These are phyloP conservation scores for Mormoops blainvillei DNA, from an alignment of 2,113 vertebrate species.

Conservation along the genomic window DNA sequence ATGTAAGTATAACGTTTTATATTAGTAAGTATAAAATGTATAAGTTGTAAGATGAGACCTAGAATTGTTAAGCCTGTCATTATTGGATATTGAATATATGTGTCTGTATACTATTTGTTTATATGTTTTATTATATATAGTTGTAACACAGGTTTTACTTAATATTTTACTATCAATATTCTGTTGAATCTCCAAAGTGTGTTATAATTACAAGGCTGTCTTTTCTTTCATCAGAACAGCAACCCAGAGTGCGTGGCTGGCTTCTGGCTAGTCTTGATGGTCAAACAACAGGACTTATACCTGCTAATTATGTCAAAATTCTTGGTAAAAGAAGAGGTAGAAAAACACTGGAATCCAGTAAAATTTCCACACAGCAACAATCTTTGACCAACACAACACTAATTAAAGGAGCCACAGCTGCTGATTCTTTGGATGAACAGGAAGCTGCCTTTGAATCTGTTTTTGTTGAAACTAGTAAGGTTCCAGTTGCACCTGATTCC, in stretches of 20 bases:
- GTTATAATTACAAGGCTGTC: slow-evolving; percentile 35
- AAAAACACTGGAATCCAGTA: slow-evolving; percentile 82
- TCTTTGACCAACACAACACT: slow-evolving; percentile 60
- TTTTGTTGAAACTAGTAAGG: slow-evolving; percentile 83
- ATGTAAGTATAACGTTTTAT: too few species aligned
- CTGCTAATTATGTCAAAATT: slow-evolving; percentile 95
- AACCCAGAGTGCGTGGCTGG: slow-evolving; percentile 95
- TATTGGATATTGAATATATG: slow-evolving; percentile 22
- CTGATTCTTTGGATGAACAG: slow-evolving; percentile 76
- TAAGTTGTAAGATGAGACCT: background rate
- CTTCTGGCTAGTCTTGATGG: slow-evolving; percentile 92
- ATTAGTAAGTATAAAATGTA: background rate
- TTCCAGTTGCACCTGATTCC: slow-evolving; percentile 66
- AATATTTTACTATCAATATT: slow-evolving; percentile 7
- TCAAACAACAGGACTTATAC: slow-evolving; percentile 91
- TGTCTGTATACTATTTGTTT: background rate
- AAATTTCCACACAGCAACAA: slow-evolving; percentile 76
- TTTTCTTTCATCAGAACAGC: slow-evolving; percentile 85
- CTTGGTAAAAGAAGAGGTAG: slow-evolving; percentile 93
- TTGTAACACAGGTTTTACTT: slow-evolving; percentile 18
- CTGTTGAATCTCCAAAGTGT: background rate
- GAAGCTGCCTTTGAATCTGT: slow-evolving; percentile 89
- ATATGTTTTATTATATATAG: background rate
- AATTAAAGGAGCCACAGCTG: slow-evolving; percentile 62
- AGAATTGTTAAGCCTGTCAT: background rate